phyloP scores from a whole-genome alignment of 2,888 invertebrate genomes.

The Cheilosia urbana region DNA sequence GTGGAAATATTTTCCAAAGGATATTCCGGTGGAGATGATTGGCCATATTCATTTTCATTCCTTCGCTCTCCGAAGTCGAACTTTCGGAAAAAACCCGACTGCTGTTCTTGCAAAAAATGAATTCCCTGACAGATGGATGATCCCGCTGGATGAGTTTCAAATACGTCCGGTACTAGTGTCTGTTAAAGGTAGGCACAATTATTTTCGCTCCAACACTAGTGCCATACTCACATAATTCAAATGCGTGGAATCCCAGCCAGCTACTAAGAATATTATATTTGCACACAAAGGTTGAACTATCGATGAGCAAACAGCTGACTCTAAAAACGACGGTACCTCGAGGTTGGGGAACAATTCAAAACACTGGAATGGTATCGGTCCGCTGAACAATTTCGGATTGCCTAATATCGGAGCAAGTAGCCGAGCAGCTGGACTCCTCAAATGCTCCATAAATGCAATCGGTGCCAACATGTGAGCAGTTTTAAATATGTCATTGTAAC shows the following conservation, averaged over 20 bases:
- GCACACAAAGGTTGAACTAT: conserved; percentile 79
- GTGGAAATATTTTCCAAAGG: conserved; percentile 85
- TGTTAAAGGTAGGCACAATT: conserved; percentile 84
- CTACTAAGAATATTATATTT: conserved; percentile 80
- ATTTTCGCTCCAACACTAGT: conserved; percentile 73
- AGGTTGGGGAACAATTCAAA: conserved; percentile 87
- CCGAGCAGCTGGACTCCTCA: conserved; percentile 84
- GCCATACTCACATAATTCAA: conserved; percentile 81
- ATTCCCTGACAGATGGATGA: conserved; percentile 88
- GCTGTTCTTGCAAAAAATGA: conserved; percentile 88
- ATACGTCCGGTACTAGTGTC: conserved; percentile 88
- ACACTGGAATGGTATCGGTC: conserved; percentile 78
- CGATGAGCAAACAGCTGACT: conserved; percentile 85
- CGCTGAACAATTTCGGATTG: conserved; percentile 79
- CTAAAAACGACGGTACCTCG: conserved; percentile 77
- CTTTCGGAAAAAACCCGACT: conserved; percentile 85
- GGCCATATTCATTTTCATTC: conserved; percentile 85
- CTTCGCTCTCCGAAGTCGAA: conserved; percentile 86
- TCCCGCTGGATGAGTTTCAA: conserved; percentile 89
- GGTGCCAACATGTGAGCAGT: conserved; percentile 89
- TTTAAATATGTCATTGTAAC: conserved; percentile 88
- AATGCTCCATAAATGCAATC: conserved; percentile 86
- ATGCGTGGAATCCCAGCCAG: conserved; percentile 81
- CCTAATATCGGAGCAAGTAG: conserved; percentile 83
- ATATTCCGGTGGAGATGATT: conserved; percentile 86